Evolutionary conservation across 2,888 invertebrate species (phyloP), one percentile per base, ranked within the genome.

Genomic region (Pseudoips prasinana): DNA sequence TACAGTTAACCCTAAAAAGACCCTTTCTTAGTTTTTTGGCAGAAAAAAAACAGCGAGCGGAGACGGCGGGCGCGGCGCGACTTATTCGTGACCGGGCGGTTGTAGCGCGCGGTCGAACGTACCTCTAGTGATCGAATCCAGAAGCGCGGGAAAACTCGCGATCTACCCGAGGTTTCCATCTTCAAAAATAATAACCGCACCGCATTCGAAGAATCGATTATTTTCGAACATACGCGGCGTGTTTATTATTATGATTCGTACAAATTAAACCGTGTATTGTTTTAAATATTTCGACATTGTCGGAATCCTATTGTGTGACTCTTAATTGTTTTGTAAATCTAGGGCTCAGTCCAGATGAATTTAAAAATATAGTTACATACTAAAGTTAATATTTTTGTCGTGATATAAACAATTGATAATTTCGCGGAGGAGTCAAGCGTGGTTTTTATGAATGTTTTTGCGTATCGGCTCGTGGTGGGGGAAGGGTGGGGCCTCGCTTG

Each of bases 391-490:
- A 78, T 78, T 78, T 81, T 79, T 72, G 67, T 67, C 67, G 69
- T 64, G 75, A 69, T 77, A 80, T 79, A 83, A 85, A 86, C 79
- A 83, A 82, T 82, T 80, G 82, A 70, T 82, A 80, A 83, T 76
- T 86, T 86, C 72, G 83, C 83, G 80, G 74, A 70, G 78, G 75
- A 75, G 78, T 71, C 65, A 77, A 64, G 74, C 74, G 76, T 70
- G 67, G 82, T 87, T 88, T 87, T 88, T 86, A 81, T 81, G 84
- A 82, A 83, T 84, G 87, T 87, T 87, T 88, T 88, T 86, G 85
- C 85, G 83, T 81, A 65, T 69, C 61, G 74, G 37, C 43, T 51
- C 48, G 52, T 74, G 73, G 87, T 75, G 85, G 87, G 87, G 83
- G 82, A 62, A 79, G 85, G 87, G 87, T 82, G 87, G 86, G 82